phyloP scores from a whole-genome alignment of 2,113 vertebrate species.

The Megaceryle torquata region DNA sequence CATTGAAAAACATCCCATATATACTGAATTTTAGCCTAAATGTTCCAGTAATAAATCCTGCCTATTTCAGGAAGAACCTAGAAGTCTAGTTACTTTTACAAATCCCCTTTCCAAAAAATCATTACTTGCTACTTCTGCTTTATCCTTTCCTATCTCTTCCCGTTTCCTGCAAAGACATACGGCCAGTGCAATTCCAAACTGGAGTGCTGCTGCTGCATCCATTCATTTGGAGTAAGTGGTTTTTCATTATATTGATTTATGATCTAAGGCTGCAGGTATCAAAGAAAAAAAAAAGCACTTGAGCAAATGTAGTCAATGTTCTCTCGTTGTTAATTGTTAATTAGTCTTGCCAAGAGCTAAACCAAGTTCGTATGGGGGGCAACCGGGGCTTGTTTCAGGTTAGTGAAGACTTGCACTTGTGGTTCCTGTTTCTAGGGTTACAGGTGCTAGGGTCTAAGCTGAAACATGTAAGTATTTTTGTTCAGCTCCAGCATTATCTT shows the following conservation, averaged over 20 bases:
- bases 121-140: neutral
- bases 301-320: neutral
- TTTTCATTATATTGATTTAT: neutral
- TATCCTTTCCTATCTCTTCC: constrained; percentile 13
- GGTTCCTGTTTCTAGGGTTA: neutral
- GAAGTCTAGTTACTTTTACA: constrained; percentile 35
- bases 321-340: neutral
- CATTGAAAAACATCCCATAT: constrained; percentile 61
- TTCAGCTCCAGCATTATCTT: neutral
- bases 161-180: neutral
- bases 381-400: neutral
- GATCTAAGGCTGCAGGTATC: constrained; percentile 51
- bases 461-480: neutral
- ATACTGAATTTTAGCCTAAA: constrained; percentile 56
- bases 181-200: neutral
- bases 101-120: neutral
- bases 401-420: neutral
- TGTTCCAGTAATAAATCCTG: constrained; percentile 56
- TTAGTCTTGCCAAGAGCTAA: neutral
- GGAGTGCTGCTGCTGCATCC: neutral
- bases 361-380: neutral
- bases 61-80: constrained; percentile 57
- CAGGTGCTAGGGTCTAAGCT: neutral
- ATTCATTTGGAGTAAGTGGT: neutral
- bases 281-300: constrained; percentile 37